These are phyloP conservation scores for Polypterus senegalus DNA, from an alignment of 2,113 vertebrate genomes.

Conservation along the genomic window DNA sequence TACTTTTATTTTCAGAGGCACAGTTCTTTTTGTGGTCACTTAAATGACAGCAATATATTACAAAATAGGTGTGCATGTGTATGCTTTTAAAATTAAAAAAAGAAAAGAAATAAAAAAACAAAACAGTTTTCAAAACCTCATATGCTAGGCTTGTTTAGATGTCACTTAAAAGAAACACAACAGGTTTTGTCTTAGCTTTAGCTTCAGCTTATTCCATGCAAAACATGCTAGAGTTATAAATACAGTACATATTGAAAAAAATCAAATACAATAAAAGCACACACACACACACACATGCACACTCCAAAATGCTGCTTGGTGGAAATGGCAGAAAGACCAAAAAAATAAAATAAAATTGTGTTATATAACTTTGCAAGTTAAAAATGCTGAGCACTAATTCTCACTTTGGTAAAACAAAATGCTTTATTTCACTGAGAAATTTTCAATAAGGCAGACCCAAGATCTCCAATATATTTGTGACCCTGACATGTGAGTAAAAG, in stretches of 20 bases:
- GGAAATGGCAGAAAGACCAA: not conserved
- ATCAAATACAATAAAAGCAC: constrained; percentile 12
- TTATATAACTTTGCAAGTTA: not conserved
- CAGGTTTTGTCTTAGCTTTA: constrained; percentile 18
- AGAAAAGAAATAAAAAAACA: constrained; percentile 2
- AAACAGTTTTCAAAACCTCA: constrained; percentile 4
- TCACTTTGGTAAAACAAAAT: not conserved
- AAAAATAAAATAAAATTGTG: not conserved
- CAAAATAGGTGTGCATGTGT: constrained; percentile 13
- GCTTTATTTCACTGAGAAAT: constrained; percentile 5
- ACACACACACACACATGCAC: not conserved
- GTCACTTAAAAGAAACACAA: not conserved
- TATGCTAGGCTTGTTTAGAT: constrained; percentile 9
- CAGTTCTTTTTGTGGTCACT: no score
- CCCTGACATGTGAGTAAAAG: no score
- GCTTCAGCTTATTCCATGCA: constrained; percentile 31
- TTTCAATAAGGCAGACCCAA: constrained; percentile 2
- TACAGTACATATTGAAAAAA: constrained; percentile 16
- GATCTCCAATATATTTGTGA: not conserved
- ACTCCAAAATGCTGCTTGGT: not conserved
- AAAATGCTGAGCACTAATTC: constrained; percentile 14
- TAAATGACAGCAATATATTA: constrained; percentile 18
- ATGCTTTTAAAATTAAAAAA: constrained; percentile 10
- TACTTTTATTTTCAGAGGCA: no score
- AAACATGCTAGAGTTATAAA: constrained; percentile 35